Conservation (phyloP, 2,113 vertebrate species). For the Xenopus tropicalis region DNA sequence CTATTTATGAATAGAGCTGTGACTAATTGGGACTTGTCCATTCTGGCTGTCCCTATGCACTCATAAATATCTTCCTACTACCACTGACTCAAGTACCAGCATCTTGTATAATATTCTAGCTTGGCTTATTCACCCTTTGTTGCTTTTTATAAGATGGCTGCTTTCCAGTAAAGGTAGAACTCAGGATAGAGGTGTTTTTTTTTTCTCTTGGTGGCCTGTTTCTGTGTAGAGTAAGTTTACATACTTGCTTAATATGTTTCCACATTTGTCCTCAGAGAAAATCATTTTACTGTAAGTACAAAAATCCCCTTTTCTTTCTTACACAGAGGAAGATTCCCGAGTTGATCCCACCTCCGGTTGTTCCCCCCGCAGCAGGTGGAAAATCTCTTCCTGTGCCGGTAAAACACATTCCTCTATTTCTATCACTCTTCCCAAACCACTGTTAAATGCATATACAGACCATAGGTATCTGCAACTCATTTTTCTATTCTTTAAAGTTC, state of each 20-base stretch:
- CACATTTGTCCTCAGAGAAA: not conserved
- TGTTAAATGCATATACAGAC: not conserved
- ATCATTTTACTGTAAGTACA: not conserved
- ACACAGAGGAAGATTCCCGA: slow-evolving; percentile 90
- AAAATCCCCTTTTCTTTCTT: slow-evolving; percentile 65
- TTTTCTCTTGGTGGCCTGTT: not conserved
- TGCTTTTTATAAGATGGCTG: too few species aligned
- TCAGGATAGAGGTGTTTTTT: not conserved
- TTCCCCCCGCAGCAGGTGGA: slow-evolving; percentile 86
- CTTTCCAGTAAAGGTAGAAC: too few species aligned
- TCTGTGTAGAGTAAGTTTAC: too few species aligned
- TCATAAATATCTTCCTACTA: too few species aligned
- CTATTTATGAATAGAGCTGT: too few species aligned
- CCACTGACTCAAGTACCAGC: too few species aligned
- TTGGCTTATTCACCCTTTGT: too few species aligned
- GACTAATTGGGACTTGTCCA: too few species aligned
- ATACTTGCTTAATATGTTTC: not conserved
- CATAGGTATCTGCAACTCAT: not conserved
- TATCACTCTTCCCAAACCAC: slow-evolving; percentile 1
- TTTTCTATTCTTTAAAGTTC: not conserved
- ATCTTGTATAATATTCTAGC: too few species aligned
- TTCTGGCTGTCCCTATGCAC: too few species aligned
- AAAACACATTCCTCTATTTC: slow-evolving; percentile 68
- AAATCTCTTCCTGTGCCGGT: slow-evolving; percentile 93
- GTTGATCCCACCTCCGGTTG: slow-evolving; percentile 76